Evolutionary conservation across 1,140 invertebrate genomes (phyloP).

Genomic region (Zaprionus davidi): DNA sequence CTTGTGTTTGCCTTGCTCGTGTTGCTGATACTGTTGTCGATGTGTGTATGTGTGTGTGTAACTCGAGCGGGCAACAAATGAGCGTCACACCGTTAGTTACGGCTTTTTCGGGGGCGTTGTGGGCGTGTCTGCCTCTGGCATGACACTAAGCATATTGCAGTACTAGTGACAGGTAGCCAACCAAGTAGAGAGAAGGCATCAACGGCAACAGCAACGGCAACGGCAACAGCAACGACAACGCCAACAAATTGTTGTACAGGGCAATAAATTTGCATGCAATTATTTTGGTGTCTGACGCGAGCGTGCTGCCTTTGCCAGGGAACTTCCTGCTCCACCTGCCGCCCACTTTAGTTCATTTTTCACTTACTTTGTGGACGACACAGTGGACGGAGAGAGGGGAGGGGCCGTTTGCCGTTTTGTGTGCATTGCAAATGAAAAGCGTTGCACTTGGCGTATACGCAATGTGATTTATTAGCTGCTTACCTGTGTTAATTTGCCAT

Average conservation of each 20-base stretch:
- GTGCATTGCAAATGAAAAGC: conserved; percentile 5
- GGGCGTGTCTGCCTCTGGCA: conserved; percentile 13
- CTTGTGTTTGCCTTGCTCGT: not conserved
- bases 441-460: conserved; percentile 34
- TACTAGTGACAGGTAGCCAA: not conserved
- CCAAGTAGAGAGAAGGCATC: not conserved
- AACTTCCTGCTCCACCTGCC: not conserved
- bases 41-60: conserved; percentile 5
- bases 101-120: conserved; percentile 18
- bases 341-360: conserved; percentile 22
- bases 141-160: conserved; percentile 35
- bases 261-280: conserved; percentile 50
- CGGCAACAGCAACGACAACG: not conserved
- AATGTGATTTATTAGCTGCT: conserved; percentile 47
- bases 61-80: conserved; percentile 31
- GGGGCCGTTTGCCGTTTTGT: too few species aligned
- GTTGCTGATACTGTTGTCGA: not conserved
- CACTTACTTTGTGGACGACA: conserved; percentile 19
- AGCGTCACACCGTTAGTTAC: conserved; percentile 33
- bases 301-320: conserved; percentile 3
- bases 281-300: conserved; percentile 38
- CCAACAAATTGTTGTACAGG: conserved; percentile 33
- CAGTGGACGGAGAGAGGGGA: not conserved
- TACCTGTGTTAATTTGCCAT: conserved; percentile 89
- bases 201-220: not conserved